Conservation (phyloP, 2,888 invertebrate genomes). For the Tricholauxania praeusta region DNA sequence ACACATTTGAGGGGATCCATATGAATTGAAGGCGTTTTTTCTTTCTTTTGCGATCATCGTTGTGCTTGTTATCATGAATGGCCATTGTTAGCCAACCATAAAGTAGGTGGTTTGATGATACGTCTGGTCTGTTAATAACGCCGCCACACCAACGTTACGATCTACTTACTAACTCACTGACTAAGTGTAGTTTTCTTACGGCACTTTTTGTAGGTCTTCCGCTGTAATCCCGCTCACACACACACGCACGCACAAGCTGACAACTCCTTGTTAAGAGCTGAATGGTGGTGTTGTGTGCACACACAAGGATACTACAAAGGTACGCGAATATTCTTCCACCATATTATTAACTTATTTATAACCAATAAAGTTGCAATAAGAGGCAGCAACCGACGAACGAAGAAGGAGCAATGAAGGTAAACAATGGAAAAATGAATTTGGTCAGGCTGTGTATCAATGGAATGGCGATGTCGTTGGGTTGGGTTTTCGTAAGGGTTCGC, state of each 20-base stretch:
- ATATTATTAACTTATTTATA: slow-evolving; percentile 65
- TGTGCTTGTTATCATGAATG: slow-evolving; percentile 40
- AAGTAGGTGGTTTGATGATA: slow-evolving; percentile 66
- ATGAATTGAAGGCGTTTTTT: neutral
- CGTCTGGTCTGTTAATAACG: slow-evolving; percentile 48
- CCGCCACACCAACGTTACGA: neutral
- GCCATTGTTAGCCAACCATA: slow-evolving; percentile 45
- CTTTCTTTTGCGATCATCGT: slow-evolving; percentile 38
- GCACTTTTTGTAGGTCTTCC: slow-evolving; percentile 31
- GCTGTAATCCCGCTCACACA: neutral
- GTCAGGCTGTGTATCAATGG: neutral
- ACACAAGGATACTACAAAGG: slow-evolving; percentile 35
- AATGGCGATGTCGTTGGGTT: neutral
- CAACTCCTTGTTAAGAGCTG: slow-evolving; percentile 50
- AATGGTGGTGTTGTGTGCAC: slow-evolving; percentile 44
- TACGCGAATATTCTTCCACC: slow-evolving; percentile 50
- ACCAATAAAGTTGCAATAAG: slow-evolving; percentile 62
- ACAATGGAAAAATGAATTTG: neutral
- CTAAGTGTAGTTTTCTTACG: slow-evolving; percentile 15
- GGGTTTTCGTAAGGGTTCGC: slow-evolving; percentile 33
- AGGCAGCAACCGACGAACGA: slow-evolving; percentile 30
- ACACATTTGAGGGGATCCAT: slow-evolving; percentile 1
- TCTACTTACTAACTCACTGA: neutral
- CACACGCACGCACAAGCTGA: slow-evolving; percentile 18
- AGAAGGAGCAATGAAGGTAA: slow-evolving; percentile 42